Base-by-base conservation (phyloP, 2,797 vertebrate species). In the Eleutherodactylus coqui region DNA sequence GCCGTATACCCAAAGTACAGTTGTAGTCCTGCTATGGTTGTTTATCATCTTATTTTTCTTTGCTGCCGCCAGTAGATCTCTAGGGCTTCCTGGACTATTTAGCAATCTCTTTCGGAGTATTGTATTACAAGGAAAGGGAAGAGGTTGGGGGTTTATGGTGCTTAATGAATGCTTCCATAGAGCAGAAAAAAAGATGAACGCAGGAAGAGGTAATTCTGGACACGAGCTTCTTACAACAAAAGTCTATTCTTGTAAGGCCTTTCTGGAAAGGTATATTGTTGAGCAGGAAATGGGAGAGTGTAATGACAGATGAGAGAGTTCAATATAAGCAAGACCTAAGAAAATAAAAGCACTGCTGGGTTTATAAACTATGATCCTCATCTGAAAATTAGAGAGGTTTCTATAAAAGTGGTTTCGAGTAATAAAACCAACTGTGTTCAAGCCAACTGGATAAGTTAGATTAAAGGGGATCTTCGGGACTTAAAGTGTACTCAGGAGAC, bases 71-170 rank as follows among this genome's bases (percentile, higher is more conserved):
- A 91, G 86, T 82, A 88, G 90, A 87, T 85, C 88, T 90, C 90
- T 90, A 81, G 80, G 89, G 90, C 87, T 95, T 95, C 93, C 93
- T 92, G 91, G 84, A 89, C 85, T 5, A 86, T 92, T 89, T 90
- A 89, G 79, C 84, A 89, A 86, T 58, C 89, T 91, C 90, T 90
- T 90, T 88, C 75, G 86, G 89, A 88, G 88, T 85, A 87, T 58
- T 38, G 62, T 88, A 89, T 89, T 89, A 90, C 88, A 89, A 86
- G 88, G 73, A 86, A 87, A 87, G 90, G 75, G 21, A 90, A 84
- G 85, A 79, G 75, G 85, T 45, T 77, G 70, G 64, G 70, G 32
- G 87, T 88, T 83, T 81, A 87, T 77, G 73, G 53, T 88, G 88
- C 43, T 24, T 21, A 43, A 70, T 84, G 75, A 78, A 62, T 62